phyloP scores from a whole-genome alignment of 1,140 invertebrate species.

The Drosophila lini region DNA sequence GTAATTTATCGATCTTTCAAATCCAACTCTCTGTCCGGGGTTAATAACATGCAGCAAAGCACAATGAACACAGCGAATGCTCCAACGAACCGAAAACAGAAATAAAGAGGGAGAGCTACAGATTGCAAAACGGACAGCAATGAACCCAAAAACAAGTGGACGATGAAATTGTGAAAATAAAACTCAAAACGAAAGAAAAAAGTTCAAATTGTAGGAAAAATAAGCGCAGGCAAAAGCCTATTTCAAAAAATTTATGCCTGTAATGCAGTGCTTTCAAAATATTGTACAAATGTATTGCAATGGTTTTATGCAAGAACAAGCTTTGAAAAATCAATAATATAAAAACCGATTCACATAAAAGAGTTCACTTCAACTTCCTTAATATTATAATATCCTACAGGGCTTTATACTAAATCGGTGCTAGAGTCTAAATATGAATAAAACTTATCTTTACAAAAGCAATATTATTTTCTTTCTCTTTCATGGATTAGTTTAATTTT shows the following conservation, averaged over 20 bases:
- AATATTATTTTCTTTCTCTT: background rate
- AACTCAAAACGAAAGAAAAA: slow-evolving; percentile 25
- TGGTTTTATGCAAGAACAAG: background rate
- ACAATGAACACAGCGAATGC: slow-evolving; percentile 50
- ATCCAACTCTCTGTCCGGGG: slow-evolving; percentile 35
- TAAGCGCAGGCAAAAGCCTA: slow-evolving; percentile 1
- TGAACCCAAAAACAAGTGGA: slow-evolving; percentile 52
- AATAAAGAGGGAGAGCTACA: slow-evolving; percentile 31
- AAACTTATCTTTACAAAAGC: no score
- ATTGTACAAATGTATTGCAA: background rate
- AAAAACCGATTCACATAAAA: fast-evolving
- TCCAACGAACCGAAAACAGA: slow-evolving; percentile 49
- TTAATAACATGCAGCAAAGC: slow-evolving; percentile 52
- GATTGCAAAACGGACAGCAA: slow-evolving; percentile 51
- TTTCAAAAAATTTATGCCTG: slow-evolving; percentile 5
- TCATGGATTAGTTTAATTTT: slow-evolving; percentile 1
- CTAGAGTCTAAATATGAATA: background rate
- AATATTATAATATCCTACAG: background rate
- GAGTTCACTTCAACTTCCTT: background rate
- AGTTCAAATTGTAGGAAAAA: slow-evolving; percentile 19
- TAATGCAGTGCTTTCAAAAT: background rate
- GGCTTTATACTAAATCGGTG: background rate
- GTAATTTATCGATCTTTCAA: slow-evolving; percentile 41
- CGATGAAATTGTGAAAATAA: slow-evolving; percentile 52
- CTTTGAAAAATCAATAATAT: background rate